Percentiles rank a stretch among this genome's conserved stretches.
phyloP scores from a whole-genome alignment of 2,113 vertebrate genomes.

The Oryzias celebensis region DNA sequence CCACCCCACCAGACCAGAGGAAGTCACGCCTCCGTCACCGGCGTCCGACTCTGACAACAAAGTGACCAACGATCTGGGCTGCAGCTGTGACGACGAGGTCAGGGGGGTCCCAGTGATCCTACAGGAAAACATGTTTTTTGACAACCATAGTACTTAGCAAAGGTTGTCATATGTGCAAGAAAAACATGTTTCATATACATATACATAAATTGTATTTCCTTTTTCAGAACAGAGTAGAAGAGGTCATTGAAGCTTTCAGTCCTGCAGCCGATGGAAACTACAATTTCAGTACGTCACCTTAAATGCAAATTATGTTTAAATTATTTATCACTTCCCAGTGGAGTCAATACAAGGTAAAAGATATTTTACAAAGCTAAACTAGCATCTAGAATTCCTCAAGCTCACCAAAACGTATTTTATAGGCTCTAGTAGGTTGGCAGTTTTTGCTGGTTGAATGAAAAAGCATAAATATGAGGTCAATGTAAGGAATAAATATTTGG shows the following conservation, averaged over 20 bases:
- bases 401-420: too few species aligned
- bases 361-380: too few species aligned
- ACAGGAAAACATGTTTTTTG: too few species aligned
- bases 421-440: too few species aligned
- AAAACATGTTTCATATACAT: not conserved
- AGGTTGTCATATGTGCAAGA: not conserved
- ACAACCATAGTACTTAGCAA: too few species aligned
- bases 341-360: too few species aligned
- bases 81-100: slow-evolving; percentile 93
- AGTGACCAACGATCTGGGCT: slow-evolving; percentile 83
- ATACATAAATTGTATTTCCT: slow-evolving; percentile 9
- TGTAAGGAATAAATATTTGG: too few species aligned
- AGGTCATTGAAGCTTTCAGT: slow-evolving; percentile 78
- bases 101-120: not conserved
- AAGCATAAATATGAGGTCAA: too few species aligned
- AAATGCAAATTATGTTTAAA: too few species aligned
- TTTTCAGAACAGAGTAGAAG: slow-evolving; percentile 90
- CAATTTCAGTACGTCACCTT: slow-evolving; percentile 48
- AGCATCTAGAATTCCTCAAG: too few species aligned
- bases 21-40: slow-evolving; percentile 83
- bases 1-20: slow-evolving; percentile 84
- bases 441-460: too few species aligned
- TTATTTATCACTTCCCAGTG: too few species aligned
- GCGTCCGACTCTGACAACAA: slow-evolving; percentile 62
- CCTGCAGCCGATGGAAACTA: slow-evolving; percentile 73